Conservation (phyloP, 2,888 invertebrate genomes). For the Geophilus truncorum region DNA sequence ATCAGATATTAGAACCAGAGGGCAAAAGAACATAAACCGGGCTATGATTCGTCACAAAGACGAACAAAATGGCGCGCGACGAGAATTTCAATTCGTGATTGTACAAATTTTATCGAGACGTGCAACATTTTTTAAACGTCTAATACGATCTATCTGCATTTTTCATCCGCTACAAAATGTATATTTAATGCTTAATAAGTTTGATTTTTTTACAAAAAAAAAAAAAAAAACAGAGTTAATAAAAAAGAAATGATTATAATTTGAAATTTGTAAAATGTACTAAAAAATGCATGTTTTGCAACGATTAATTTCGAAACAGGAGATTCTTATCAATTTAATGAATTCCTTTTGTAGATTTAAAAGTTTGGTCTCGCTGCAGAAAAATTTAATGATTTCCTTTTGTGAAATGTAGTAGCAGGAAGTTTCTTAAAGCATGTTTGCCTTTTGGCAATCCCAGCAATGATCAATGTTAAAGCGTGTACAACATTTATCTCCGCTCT, state of each 20-base stretch:
- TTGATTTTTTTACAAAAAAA: no score
- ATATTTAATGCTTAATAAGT: no score
- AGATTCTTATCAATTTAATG: neutral
- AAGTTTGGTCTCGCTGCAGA: neutral
- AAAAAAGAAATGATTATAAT: no score
- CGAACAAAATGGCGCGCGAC: neutral
- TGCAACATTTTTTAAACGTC: neutral
- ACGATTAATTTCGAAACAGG: neutral
- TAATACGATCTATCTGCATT: no score
- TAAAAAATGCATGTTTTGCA: no score
- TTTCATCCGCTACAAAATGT: neutral
- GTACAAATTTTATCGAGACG: neutral
- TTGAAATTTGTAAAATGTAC: no score
- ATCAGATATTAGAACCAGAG: slow-evolving; percentile 16
- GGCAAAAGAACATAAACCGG: neutral
- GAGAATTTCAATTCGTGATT: neutral
- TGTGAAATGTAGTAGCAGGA: neutral
- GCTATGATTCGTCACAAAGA: neutral
- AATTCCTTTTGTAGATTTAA: neutral
- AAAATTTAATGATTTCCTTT: neutral
- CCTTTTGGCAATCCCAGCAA: slow-evolving; percentile 15
- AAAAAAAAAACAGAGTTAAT: no score
- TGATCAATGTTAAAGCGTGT: slow-evolving; percentile 21
- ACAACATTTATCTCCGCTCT: slow-evolving; percentile 5
- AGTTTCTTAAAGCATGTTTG: neutral